Percentiles rank a stretch among this genome's conserved stretches.
Evolutionary conservation across 2,113 vertebrate genomes (phyloP).

Genomic region (Cepphus grylle): DNA sequence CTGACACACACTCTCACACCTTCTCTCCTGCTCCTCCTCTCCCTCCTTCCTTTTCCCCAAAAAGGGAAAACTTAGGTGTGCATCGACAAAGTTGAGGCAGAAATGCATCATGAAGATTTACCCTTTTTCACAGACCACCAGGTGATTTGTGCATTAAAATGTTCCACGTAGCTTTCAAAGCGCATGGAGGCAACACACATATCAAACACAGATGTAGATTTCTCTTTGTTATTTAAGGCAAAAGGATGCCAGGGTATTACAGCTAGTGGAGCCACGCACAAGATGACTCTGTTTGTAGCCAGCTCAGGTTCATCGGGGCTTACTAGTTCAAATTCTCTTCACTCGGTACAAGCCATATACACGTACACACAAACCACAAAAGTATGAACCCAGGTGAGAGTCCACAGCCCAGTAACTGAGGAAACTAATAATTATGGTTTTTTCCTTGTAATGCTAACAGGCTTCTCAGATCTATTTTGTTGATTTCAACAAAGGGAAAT

Average conservation of each 20-base stretch:
- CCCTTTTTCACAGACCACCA: background rate
- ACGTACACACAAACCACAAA: background rate
- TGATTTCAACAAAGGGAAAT: background rate
- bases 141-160: background rate
- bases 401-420: background rate
- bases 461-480: background rate
- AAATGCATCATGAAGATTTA: background rate
- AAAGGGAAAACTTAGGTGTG: background rate
- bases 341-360: background rate
- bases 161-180: background rate
- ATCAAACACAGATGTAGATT: background rate
- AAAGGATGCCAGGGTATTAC: background rate
- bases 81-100: background rate
- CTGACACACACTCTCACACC: background rate
- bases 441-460: background rate
- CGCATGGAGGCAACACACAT: fast-evolving
- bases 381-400: background rate
- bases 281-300: background rate
- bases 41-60: background rate
- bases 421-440: background rate
- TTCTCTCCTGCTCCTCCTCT: background rate
- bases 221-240: background rate
- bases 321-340: background rate
- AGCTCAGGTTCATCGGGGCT: background rate
- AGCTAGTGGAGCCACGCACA: background rate